These are phyloP conservation scores for Varanus salvator DNA, from an alignment of 2,113 vertebrate species.

Conservation along the genomic window DNA sequence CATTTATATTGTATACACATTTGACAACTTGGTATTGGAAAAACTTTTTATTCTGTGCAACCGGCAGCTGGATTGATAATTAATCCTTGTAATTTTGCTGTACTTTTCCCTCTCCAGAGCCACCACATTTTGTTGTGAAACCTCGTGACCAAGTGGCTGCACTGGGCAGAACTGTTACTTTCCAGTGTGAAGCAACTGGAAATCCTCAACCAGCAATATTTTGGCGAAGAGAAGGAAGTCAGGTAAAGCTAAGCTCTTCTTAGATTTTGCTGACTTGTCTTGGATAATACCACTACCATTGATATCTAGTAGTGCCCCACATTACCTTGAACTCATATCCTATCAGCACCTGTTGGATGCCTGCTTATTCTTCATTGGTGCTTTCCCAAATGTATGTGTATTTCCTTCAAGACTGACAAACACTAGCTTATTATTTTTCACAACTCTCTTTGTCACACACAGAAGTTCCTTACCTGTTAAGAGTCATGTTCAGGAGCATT, in stretches of 20 bases:
- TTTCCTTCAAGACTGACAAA: neutral
- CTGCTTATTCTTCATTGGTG: neutral
- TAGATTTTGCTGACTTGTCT: neutral
- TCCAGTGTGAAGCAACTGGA: slow-evolving; percentile 97
- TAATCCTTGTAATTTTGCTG: slow-evolving; percentile 5
- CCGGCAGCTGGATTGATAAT: neutral
- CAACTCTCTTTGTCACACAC: too few relatives aligned
- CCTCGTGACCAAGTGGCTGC: slow-evolving; percentile 96
- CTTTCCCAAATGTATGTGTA: neutral
- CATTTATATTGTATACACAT: neutral
- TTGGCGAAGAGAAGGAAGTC: slow-evolving; percentile 97
- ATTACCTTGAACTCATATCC: neutral
- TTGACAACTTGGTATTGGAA: neutral
- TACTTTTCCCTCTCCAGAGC: slow-evolving; percentile 80
- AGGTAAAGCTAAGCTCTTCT: slow-evolving; percentile 80
- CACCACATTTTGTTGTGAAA: slow-evolving; percentile 93
- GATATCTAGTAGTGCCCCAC: neutral
- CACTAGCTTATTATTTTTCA: neutral
- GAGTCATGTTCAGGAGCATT: too few relatives aligned
- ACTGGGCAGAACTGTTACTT: slow-evolving; percentile 94
- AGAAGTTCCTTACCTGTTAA: too few relatives aligned
- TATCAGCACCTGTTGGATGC: neutral
- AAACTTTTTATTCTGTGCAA: neutral
- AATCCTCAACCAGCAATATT: slow-evolving; percentile 99
- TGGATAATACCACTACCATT: neutral